Base-by-base conservation (phyloP, 1,140 invertebrate species). In the Eriosoma lanigerum region DNA sequence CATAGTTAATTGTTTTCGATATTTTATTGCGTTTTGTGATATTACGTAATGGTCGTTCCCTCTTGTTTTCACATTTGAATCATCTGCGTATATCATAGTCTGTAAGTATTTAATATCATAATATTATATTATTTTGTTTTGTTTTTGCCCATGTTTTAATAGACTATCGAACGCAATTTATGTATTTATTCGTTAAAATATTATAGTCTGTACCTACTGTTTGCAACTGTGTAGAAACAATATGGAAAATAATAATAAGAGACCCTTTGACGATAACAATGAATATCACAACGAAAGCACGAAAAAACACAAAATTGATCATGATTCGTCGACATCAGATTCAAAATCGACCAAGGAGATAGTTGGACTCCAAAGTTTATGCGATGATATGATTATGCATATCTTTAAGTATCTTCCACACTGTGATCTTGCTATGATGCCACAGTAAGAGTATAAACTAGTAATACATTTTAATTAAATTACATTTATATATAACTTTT, bases 381-480 rank as follows among this genome's bases (percentile, higher is more conserved):
- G 38, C 17, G 75, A 78, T 15, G 75, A 78, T 13, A 38, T 78
- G 19, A 46, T 78, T 9, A 62, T 78, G 44, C 58, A 78, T 44
- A 62, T 78, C 48, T 78, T 62, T 15, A 62, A 78, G 24, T 78
- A 46, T 46, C 21, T 78, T 3, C 19, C 75, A 5, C 38, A 78
- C 17, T 21, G 60, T 26, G 48, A 62, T 62, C 75, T 78, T 26
- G 75, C 75, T 8, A 78, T 62, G 17, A 78, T 78, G 75, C 15
- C 75, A n/a, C 10, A 24, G 75, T 78, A 46, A 78, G 75, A 29
- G 8, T 68, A 24, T 8, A 32, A 32, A n/a, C 1, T 29, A 4
- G 29, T 26, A 29, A 29, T 60, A 60, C 10, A 10, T 60, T 72
- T 3, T 21, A 44, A 9, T 56, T n/a, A 8, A 9, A 8, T 76